phyloP scores from a whole-genome alignment of 1,140 invertebrate genomes.

The Drosophila carrolli region DNA sequence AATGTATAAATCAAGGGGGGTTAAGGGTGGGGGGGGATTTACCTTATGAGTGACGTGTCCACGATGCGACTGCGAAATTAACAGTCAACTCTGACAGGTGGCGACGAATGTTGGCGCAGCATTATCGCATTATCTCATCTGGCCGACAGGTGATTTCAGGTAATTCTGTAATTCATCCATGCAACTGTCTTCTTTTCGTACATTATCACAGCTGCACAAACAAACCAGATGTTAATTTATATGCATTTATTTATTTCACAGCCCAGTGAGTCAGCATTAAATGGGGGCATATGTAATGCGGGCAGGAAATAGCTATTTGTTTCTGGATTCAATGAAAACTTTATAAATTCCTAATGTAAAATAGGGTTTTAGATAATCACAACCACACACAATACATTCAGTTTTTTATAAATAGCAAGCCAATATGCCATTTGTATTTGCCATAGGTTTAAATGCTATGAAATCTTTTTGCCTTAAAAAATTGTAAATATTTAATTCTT shows the following conservation, averaged over 20 bases:
- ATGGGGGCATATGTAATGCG: background rate
- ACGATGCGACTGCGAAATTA: constrained; percentile 4
- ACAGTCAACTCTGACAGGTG: constrained; percentile 17
- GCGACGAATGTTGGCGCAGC: constrained; percentile 1
- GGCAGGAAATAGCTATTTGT: background rate
- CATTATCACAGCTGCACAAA: constrained; percentile 1
- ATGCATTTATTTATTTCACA: constrained; percentile 4
- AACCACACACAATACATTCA: background rate
- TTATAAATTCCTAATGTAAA: no score
- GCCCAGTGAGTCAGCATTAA: background rate
- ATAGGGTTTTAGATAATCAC: no score
- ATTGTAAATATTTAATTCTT: no score
- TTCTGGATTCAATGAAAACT: no score
- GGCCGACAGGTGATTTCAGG: constrained; percentile 27
- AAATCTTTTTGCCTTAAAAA: no score
- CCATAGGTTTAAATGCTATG: no score
- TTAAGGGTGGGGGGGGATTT: background rate
- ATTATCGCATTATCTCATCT: constrained; percentile 27
- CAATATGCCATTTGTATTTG: no score
- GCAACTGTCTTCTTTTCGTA: constrained; percentile 1
- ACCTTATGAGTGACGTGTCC: constrained; percentile 15
- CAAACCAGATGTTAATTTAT: background rate
- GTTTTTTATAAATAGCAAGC: background rate
- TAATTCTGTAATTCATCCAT: constrained; percentile 5
- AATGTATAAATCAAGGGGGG: background rate